Evolutionary conservation across 2,888 invertebrate genomes (phyloP), one percentile per base, ranked within the genome.

Genomic region (Acronicta alni): DNA sequence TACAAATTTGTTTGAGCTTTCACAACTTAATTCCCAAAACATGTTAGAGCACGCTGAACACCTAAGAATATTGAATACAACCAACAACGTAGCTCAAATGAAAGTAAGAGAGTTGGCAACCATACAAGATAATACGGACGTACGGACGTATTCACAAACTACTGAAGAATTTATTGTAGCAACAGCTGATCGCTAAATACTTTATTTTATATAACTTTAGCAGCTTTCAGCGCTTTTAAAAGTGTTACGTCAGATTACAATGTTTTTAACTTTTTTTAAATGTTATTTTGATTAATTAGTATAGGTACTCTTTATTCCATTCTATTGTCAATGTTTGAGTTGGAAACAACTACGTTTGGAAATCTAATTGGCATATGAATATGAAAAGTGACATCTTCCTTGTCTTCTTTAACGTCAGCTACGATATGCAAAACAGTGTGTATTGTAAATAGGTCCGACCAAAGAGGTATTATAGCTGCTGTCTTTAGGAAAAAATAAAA

Each of bases 81-180:
- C 16, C 49, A n/a, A 41, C 42, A 41, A 53, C 58, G 59, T 47
- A 60, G 44, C 39, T 51, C 39, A 46, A 64, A 61, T 35, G 70
- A 77, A 73, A 74, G 74, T 61, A 58, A 64, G 32, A 58, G 43
- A 57, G 37, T 73, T 73, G 73, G 77, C 73, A 77, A 26, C 30
- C 45, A 18, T 49, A 59, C 74, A 73, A 77, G 54, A 43, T 41
- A 37, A 56, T 60, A 54, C 57, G 53, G 46, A 58, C 39, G 26
- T 60, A 54, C 57, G 53, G 46, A 58, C 39, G 26, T 5, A 57
- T 20, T 55, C 39, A 39, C 43, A 38, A 49, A 57, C 43, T 47
- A 37, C 47, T 32, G 58, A 57, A 17, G 45, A 61, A 64, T 64
- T 73, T 67, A 60, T 77, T 51, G 59, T 51, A 42, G 60, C 48